Evolutionary conservation across 2,113 vertebrate species (phyloP).

Genomic region (Thinocorus orbignyianus): DNA sequence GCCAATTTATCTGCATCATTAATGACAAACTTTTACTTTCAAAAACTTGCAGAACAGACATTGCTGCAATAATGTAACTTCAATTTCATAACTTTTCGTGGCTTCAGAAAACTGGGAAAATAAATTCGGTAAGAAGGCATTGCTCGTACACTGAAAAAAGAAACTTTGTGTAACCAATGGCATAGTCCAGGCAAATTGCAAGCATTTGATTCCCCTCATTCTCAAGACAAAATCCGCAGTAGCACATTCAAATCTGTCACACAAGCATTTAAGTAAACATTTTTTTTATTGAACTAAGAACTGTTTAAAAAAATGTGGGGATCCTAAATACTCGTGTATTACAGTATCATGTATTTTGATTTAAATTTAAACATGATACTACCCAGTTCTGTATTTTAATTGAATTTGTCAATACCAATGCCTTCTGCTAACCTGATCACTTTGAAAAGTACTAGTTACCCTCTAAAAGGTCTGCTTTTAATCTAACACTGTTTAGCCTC

Average conservation of each 20-base stretch:
- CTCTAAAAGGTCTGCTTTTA: neutral
- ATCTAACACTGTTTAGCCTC: neutral
- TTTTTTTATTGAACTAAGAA: neutral
- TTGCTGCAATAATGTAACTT: neutral
- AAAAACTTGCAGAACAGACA: neutral
- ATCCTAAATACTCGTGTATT: neutral
- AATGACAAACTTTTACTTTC: neutral
- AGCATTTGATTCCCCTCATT: neutral
- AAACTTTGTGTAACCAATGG: neutral
- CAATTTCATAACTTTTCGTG: neutral
- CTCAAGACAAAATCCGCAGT: neutral
- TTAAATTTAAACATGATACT: neutral
- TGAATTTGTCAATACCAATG: neutral
- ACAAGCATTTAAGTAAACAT: neutral
- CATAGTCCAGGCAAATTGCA: neutral
- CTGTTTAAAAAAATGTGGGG: neutral
- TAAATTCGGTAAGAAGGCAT: neutral
- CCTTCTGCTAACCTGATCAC: neutral
- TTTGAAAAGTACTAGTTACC: neutral
- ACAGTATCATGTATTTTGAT: neutral
- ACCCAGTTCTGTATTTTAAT: neutral
- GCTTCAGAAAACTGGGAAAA: neutral
- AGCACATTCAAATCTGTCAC: neutral
- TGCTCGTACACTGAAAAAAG: neutral
- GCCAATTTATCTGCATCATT: neutral